Base-by-base conservation (phyloP, 1,140 invertebrate genomes). In the Aphelenchoides besseyi region DNA sequence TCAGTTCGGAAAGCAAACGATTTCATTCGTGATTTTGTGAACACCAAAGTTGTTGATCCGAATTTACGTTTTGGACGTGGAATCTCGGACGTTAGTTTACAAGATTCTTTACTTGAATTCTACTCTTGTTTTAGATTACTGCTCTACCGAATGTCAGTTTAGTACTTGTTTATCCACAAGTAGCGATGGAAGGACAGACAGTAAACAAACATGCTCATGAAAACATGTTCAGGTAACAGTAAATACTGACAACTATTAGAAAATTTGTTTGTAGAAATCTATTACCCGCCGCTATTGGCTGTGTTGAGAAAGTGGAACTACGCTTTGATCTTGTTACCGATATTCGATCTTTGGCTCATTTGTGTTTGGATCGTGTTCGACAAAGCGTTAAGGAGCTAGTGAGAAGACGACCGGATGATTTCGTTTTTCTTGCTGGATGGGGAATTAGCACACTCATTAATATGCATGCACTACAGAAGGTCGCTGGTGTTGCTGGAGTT, bases 291-390 rank as follows among this genome's bases (percentile, higher is more conserved):
- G 55, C 52, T 2, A 67, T 74, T 18, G 48, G 48, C 9, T 78
- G 76, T 70, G 75, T 79, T 3, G 75, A 76, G 37, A 76, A 76
- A 55, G 62, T 76, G n/a, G 77, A 79, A 28, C 62, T 76, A n/a
- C 37, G 41, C n/a, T 52, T 76, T n/a, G 61, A 75, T 23, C 33
- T 78, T n/a, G 41, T 23, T 33, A 32, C 33, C 32, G n/a, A 57
- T 12, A 36, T 64, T 16, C 41, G 62, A 37, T 74, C 55, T 30
- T 61, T 79, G 28, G 62, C 76, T 35, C 29, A 68, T 35, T 37
- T 59, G 52, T 76, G 75, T 35, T 26, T 76, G n/a, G 35, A 78
- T 18, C 16, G 68, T 33, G 70, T 76, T 30, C 36, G 61, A 48
- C 36, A 69, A 37, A 57, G 78, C 32, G 77, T 76, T 28, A 37